phyloP scores from a whole-genome alignment of 2,797 vertebrate genomes.

The Melopsittacus undulatus region DNA sequence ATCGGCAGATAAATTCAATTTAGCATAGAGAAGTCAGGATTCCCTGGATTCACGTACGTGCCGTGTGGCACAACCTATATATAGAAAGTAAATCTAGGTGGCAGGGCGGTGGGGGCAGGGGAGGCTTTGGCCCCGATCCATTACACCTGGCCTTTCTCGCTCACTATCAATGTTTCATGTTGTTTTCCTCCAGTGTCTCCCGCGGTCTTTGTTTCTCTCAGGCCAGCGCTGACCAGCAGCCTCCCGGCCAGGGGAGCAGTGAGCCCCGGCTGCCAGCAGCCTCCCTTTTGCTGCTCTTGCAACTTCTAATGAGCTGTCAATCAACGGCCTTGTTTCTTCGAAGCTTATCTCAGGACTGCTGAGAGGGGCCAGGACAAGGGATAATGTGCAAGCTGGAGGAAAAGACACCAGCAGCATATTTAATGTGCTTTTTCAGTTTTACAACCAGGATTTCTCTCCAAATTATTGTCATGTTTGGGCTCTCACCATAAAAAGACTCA shows the following conservation, averaged over 20 bases:
- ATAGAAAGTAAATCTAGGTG: slow-evolving; percentile 55
- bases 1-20: background rate
- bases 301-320: slow-evolving; percentile 70
- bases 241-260: slow-evolving; percentile 19
- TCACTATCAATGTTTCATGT: slow-evolving; percentile 73
- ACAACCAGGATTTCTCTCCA: background rate
- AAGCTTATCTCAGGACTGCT: slow-evolving; percentile 58
- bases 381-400: slow-evolving; percentile 22
- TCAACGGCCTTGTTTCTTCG: slow-evolving; percentile 64
- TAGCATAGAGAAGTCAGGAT: background rate
- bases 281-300: slow-evolving; percentile 59
- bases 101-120: slow-evolving; percentile 26
- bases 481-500: background rate
- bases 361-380: slow-evolving; percentile 49
- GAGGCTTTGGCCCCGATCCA: slow-evolving; percentile 66
- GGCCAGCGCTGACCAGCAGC: slow-evolving; percentile 72
- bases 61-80: slow-evolving; percentile 35
- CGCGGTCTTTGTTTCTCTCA: slow-evolving; percentile 71
- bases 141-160: slow-evolving; percentile 74
- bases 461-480: background rate
- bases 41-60: slow-evolving; percentile 10
- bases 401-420: background rate
- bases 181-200: slow-evolving; percentile 68
- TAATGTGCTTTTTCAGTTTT: slow-evolving; percentile 29
- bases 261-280: slow-evolving; percentile 22